phyloP scores from a whole-genome alignment of 2,113 vertebrate genomes.

The Alligator sinensis region DNA sequence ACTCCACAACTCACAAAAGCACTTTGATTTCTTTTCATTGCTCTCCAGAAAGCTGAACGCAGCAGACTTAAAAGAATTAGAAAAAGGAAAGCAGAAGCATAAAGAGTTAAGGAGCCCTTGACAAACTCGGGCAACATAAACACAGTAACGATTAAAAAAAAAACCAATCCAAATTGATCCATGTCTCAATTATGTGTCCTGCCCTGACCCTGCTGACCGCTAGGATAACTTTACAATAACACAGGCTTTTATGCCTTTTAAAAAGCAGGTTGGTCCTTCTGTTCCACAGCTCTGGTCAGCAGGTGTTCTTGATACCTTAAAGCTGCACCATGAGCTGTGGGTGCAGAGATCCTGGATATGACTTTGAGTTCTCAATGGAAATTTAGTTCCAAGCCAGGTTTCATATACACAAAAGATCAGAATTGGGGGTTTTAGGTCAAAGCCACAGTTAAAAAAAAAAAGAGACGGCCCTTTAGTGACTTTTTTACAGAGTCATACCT shows the following conservation, averaged over 20 bases:
- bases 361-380: background rate
- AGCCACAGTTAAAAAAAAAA: slow-evolving; percentile 21
- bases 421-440: background rate
- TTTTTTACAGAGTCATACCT: slow-evolving; percentile 27
- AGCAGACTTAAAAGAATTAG: slow-evolving; percentile 33
- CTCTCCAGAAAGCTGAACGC: slow-evolving; percentile 73
- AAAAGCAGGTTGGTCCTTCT: background rate
- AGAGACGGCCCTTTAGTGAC: background rate
- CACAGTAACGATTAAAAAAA: background rate
- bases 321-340: background rate
- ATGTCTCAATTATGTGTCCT: slow-evolving; percentile 11
- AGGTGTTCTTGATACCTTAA: background rate
- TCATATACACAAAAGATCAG: background rate
- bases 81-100: slow-evolving; percentile 5
- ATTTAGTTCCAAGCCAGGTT: slow-evolving; percentile 4
- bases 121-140: slow-evolving; percentile 18
- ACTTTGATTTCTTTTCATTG: slow-evolving; percentile 81
- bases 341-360: background rate
- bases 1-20: slow-evolving; percentile 80
- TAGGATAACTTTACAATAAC: slow-evolving; percentile 35
- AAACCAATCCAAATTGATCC: slow-evolving; percentile 28
- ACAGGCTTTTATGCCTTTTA: slow-evolving; percentile 35
- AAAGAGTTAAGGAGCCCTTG: slow-evolving; percentile 59
- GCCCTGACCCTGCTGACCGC: slow-evolving; percentile 16
- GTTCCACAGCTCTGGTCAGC: background rate